Base-by-base conservation (phyloP, 2,797 vertebrate genomes). In the Rhadinocentrus ornatus region DNA sequence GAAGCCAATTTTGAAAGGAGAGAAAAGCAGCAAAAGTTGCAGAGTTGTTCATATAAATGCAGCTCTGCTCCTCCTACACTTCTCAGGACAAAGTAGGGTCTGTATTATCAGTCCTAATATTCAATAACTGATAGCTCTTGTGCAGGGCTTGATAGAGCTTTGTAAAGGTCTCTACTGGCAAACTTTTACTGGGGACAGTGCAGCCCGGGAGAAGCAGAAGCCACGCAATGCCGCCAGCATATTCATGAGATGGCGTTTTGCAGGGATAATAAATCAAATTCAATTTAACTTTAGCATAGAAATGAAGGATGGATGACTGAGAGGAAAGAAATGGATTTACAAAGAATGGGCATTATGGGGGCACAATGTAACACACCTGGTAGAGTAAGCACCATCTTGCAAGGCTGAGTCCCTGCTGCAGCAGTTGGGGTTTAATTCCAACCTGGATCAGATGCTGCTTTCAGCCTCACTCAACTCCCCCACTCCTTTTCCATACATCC, bases 111-210 rank as follows among this genome's bases (percentile, higher is more conserved):
- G 66, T 56, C 46, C 10, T 62, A 67, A 66, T 66, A 31, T 46
- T 44, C 56, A 37, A 68, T 11, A 63, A 67, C 66, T 71, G 78
- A 74, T 75, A 69, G 58, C 61, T 76, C 16, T 67, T 67, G 52
- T 68, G 64, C 35, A 65, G 55, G 29, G 41, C 39, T 75, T 88
- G 86, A 86, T 86, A 61, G 70, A 69, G 69, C 57, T 75, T 63
- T 70, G 58, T 72, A 67, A 80, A 73, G 70, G 66, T 80, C 59
- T 78, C 46, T 31, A 53, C 48, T 15, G 35, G 70, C 15, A 66
- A 87, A 73, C 24, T 52, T 77, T 77, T 75, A 48, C 68, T 53
- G 24, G 55, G 35, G 12, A 1, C 3, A 54, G 20, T 74, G 54
- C 44, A 60, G 59, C 32, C 66, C 46, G 35, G 67, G 24, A 75